These are phyloP conservation scores for Sinocyclocheilus anophthalmus DNA, from an alignment of 2,113 vertebrate genomes.

Conservation along the genomic window DNA sequence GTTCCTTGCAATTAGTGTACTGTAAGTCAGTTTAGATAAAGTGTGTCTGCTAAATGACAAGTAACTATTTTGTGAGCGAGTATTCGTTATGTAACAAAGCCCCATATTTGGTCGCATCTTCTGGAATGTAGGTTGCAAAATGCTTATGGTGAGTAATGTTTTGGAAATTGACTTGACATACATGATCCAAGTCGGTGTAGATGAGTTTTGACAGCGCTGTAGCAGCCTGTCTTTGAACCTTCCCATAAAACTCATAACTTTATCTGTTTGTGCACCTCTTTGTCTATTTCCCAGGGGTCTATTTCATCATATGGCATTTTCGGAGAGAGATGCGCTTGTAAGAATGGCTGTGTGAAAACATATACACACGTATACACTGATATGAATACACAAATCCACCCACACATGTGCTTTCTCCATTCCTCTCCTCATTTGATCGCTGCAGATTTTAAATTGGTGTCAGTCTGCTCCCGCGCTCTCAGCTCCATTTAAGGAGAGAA, in stretches of 20 bases:
- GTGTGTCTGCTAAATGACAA: constrained; percentile 1
- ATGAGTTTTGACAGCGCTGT: not conserved
- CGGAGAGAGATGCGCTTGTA: not conserved
- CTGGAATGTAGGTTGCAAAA: not conserved
- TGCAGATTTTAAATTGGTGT: constrained; percentile 34
- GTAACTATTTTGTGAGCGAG: not conserved
- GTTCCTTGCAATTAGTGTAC: not conserved
- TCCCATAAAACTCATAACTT: constrained; percentile 11
- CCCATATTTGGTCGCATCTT: not conserved
- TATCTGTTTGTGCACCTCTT: constrained; percentile 14
- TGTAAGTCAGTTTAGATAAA: constrained; percentile 11
- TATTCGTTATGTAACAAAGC: not conserved
- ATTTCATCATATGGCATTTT: not conserved
- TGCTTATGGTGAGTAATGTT: constrained; percentile 20
- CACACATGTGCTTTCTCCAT: not conserved
- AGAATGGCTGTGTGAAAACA: constrained; percentile 6
- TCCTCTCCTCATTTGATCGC: constrained; percentile 40
- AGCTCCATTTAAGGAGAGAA: constrained; percentile 35
- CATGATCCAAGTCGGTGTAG: not conserved
- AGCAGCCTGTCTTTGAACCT: constrained; percentile 6
- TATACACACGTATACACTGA: not conserved
- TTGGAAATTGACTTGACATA: constrained; percentile 32
- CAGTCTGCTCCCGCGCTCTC: not conserved
- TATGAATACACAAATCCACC: constrained; percentile 6
- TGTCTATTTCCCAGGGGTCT: not conserved